phyloP scores from a whole-genome alignment of 2,113 vertebrate genomes.

The Pseudopipra pipra region DNA sequence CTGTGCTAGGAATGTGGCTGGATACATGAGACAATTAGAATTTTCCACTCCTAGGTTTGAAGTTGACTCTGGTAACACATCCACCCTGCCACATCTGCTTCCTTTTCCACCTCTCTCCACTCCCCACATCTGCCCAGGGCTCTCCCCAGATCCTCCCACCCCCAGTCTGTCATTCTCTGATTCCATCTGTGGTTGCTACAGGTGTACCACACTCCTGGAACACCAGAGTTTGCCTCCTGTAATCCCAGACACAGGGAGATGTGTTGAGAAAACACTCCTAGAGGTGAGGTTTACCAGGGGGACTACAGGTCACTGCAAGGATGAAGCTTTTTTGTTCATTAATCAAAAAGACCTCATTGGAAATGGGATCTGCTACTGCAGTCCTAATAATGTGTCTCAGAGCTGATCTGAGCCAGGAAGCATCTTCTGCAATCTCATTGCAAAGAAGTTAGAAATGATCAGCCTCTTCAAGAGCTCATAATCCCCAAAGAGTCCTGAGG shows the following conservation, averaged over 20 bases:
- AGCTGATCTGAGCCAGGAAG: neutral
- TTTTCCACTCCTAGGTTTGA: neutral
- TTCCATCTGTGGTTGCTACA: neutral
- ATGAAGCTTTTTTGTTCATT: neutral
- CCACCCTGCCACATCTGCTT: no score
- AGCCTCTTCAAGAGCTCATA: neutral
- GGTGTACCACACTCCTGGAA: neutral
- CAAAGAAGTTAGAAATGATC: neutral
- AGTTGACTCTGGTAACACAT: no score
- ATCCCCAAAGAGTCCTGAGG: neutral
- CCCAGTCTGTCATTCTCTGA: neutral
- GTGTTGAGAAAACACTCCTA: neutral
- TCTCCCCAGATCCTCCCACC: neutral
- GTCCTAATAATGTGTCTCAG: neutral
- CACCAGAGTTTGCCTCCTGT: neutral
- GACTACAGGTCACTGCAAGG: fast-evolving
- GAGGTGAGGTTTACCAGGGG: neutral
- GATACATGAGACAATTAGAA: neutral
- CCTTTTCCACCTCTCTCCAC: neutral
- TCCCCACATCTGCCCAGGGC: neutral
- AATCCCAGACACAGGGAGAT: neutral
- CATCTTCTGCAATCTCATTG: neutral
- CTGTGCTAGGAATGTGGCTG: neutral
- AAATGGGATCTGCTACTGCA: neutral
- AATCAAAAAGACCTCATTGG: neutral